phyloP scores from a whole-genome alignment of 2,797 vertebrate genomes.

The Chlorospingus flavigularis region DNA sequence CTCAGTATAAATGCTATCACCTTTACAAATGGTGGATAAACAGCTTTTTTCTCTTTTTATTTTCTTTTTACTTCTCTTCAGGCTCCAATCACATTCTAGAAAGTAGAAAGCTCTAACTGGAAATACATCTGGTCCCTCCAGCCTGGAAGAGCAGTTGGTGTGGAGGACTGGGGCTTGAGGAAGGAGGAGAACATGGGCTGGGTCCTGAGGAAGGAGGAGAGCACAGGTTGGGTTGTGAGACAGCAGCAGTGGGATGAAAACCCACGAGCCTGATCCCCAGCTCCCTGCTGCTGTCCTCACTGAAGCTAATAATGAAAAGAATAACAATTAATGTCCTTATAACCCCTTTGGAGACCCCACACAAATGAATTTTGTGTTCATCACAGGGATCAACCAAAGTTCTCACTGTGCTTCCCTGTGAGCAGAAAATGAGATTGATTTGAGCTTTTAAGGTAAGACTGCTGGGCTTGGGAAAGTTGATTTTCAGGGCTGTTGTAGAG shows the following conservation, averaged over 20 bases:
- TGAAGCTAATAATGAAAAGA: neutral
- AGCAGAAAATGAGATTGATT: neutral
- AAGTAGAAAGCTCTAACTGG: neutral
- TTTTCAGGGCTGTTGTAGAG: neutral
- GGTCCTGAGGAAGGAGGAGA: neutral
- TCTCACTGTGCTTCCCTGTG: neutral
- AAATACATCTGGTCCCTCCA: neutral
- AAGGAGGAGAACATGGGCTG: neutral
- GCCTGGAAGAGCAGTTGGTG: neutral
- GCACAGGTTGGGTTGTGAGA: neutral
- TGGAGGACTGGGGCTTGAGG: neutral
- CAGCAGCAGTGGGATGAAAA: neutral
- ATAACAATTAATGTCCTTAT: neutral
- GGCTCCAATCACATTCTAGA: neutral
- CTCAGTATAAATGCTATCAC: neutral
- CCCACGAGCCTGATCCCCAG: rapidly evolving
- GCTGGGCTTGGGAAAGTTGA: neutral
- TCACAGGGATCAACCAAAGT: neutral
- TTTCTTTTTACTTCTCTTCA: no score
- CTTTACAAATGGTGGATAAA: neutral
- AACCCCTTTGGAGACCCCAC: neutral
- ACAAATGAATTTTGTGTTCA: neutral
- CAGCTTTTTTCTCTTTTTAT: rapidly evolving
- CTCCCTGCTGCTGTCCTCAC: neutral
- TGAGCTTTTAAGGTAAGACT: neutral